These are phyloP conservation scores for Nomada ruficornis DNA, from an alignment of 2,888 invertebrate species.

Conservation along the genomic window DNA sequence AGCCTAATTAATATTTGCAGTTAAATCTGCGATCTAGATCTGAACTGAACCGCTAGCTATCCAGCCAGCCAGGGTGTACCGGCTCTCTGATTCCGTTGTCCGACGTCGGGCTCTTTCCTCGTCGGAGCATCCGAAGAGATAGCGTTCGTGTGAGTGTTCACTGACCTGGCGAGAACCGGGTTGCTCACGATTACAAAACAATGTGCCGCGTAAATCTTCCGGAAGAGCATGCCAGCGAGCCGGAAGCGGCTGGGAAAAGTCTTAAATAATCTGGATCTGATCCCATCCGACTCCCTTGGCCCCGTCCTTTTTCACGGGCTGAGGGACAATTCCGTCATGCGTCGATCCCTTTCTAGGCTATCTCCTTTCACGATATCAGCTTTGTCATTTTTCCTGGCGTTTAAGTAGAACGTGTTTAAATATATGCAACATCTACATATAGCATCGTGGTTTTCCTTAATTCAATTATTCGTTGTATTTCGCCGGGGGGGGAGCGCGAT, in stretches of 20 bases:
- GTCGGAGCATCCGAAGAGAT: constrained; percentile 61
- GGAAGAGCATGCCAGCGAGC: constrained; percentile 58
- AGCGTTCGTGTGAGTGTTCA: constrained; percentile 66
- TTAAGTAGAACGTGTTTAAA: background rate
- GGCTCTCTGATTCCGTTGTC: constrained; percentile 78
- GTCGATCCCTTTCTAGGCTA: constrained; percentile 17
- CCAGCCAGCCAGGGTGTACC: constrained; percentile 71
- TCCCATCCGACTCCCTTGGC: constrained; percentile 8
- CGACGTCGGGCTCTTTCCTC: constrained; percentile 64
- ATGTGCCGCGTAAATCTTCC: constrained; percentile 64
- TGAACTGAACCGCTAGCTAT: constrained; percentile 78
- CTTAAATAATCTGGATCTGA: constrained; percentile 53
- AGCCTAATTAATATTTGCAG: constrained; percentile 77
- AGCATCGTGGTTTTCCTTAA: too few species aligned
- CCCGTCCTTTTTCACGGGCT: constrained; percentile 35
- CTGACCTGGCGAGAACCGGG: constrained; percentile 66
- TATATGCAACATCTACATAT: too few species aligned
- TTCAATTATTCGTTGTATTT: too few species aligned
- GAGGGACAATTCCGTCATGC: constrained; percentile 11
- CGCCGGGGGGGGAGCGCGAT: too few species aligned
- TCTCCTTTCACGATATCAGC: background rate
- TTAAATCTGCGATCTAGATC: constrained; percentile 81
- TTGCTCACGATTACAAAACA: constrained; percentile 63
- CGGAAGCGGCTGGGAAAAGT: constrained; percentile 61
- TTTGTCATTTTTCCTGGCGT: background rate